phyloP scores from a whole-genome alignment of 1,140 invertebrate genomes.

The Campodea augens region DNA sequence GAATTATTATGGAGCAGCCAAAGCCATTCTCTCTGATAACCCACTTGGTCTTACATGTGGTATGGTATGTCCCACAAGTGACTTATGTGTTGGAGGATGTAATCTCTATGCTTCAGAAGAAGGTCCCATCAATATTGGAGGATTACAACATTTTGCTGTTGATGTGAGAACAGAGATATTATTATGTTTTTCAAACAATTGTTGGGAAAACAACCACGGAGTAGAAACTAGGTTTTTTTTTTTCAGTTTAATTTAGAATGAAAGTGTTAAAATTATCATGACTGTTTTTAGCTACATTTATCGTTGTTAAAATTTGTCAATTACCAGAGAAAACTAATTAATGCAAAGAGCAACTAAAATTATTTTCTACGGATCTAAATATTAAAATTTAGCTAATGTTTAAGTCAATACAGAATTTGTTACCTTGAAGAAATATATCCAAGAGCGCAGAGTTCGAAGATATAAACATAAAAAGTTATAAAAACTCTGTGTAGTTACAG shows the following conservation, averaged over 20 bases:
- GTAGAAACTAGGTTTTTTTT: slow-evolving; percentile 1
- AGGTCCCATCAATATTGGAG: slow-evolving; percentile 95
- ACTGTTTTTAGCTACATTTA: no score
- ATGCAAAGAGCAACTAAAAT: no score
- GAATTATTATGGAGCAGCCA: slow-evolving; percentile 97
- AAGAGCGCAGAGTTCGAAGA: no score
- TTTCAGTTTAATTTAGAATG: not conserved
- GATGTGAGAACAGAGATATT: slow-evolving; percentile 39
- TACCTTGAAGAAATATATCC: no score
- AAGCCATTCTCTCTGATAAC: slow-evolving; percentile 91
- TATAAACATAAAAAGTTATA: no score
- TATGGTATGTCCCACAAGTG: slow-evolving; percentile 97
- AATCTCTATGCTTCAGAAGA: slow-evolving; percentile 89
- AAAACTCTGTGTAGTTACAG: no score
- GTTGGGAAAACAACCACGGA: slow-evolving; percentile 1
- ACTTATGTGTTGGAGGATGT: slow-evolving; percentile 93
- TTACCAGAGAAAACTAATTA: no score
- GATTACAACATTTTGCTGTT: slow-evolving; percentile 91
- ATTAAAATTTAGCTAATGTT: no score
- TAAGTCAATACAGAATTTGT: no score
- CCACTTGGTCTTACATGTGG: slow-evolving; percentile 90
- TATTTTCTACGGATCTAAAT: no score
- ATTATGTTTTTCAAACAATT: slow-evolving; percentile 7
- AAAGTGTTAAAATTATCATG: no score
- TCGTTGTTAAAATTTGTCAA: no score